Conservation (phyloP, 2,113 vertebrate genomes). For the Larimichthys crocea region DNA sequence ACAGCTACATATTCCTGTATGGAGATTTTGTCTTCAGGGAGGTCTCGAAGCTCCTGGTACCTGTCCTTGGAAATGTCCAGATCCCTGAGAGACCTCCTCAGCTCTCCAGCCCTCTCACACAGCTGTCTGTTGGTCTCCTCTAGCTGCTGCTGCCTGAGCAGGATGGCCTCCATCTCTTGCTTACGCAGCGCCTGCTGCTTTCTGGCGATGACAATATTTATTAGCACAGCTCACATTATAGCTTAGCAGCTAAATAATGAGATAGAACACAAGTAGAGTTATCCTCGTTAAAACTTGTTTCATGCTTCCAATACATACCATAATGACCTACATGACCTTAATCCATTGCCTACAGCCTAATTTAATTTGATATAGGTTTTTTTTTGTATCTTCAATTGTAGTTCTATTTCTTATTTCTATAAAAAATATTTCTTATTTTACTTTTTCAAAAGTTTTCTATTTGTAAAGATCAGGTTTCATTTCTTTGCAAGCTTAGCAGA, state of each 20-base stretch:
- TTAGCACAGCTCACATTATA: neutral
- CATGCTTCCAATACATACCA: neutral
- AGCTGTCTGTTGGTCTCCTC: slow-evolving; percentile 94
- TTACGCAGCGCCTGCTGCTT: slow-evolving; percentile 93
- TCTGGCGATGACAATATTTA: slow-evolving; percentile 73
- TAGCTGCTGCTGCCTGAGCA: slow-evolving; percentile 92
- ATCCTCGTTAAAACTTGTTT: neutral
- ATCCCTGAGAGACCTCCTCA: slow-evolving; percentile 89
- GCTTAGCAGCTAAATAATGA: neutral
- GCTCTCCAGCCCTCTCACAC: slow-evolving; percentile 90
- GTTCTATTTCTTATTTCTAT: too few relatives aligned
- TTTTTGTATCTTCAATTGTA: too few relatives aligned
- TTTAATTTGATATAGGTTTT: too few relatives aligned
- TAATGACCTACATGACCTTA: too few relatives aligned
- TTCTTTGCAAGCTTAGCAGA: too few relatives aligned
- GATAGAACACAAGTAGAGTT: neutral
- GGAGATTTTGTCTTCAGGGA: slow-evolving; percentile 92
- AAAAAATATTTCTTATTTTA: too few relatives aligned
- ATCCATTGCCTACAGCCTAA: too few relatives aligned
- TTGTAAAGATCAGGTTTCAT: too few relatives aligned
- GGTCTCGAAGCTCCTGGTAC: slow-evolving; percentile 87
- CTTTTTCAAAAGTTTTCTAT: too few relatives aligned
- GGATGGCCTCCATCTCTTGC: slow-evolving; percentile 95
- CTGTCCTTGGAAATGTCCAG: slow-evolving; percentile 90
- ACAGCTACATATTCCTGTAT: slow-evolving; percentile 96